Base-by-base conservation (phyloP, 1,140 invertebrate genomes). In the Popillia japonica region DNA sequence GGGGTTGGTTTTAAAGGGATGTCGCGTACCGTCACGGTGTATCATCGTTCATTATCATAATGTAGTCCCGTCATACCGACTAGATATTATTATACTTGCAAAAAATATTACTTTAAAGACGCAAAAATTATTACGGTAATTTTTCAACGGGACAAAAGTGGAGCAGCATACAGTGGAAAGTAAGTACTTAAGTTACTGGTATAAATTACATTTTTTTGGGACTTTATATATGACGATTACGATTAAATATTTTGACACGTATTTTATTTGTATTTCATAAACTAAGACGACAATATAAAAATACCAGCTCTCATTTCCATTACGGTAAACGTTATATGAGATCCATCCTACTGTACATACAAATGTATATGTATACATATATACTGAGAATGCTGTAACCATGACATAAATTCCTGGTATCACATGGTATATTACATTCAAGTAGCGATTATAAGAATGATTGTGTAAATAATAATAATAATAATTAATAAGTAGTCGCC, bases 1-100 rank as follows among this genome's bases (percentile, higher is more conserved):
- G 40, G 40, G 72, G 72, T 14, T 20, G 72, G 23, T 55, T 76
- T 76, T 48, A 59, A 48, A 55, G 76, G 11, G 55, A 80, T 77
- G 78, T 80, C 79, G 75, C 79, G 74, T 48, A 74, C 77, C 77
- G 79, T 78, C 78, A 80, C 79, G 59, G 75, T 42, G 78, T 77
- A 80, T 80, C 79, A 80, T 74, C 78, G 76, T 80, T 80, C 79
- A 80, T 80, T 80, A 80, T 76, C 79, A 80, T 80, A 80, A 80
- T 80, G 79, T 74, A 27, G 44, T 34, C 68, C 64, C 76, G 78
- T 78, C 75, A 64, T 79, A 68, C 68, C 61, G 61, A 72, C 76
- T 41, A 17, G 44, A 72, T 77, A 77, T 72, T 77, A 77, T 77
- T 77, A 77, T 68, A 41, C 40, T 76, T 76, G 7, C 75, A 55